Conservation (phyloP, 2,888 invertebrate genomes). For the Dorcus parallelipipedus region DNA sequence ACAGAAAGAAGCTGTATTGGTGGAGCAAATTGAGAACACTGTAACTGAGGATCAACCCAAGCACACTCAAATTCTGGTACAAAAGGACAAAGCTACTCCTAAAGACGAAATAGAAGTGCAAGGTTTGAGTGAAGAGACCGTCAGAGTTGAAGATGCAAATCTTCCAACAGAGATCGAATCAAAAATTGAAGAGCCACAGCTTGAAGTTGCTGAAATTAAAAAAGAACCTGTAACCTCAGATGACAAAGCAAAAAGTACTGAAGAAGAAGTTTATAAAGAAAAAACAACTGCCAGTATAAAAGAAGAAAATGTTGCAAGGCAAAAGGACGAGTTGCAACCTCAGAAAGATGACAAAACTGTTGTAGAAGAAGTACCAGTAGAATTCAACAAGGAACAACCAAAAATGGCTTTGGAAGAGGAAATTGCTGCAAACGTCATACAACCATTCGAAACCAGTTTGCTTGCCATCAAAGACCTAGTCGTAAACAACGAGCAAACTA, state of each 20-base stretch:
- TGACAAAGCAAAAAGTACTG: neutral
- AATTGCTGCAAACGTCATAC: no score
- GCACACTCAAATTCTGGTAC: neutral
- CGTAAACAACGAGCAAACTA: no score
- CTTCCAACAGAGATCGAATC: neutral
- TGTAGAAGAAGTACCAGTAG: neutral
- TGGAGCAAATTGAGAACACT: no score
- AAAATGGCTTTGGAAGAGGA: slow-evolving; percentile 11
- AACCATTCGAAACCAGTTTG: no score
- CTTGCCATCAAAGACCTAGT: no score
- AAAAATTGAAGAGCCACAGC: slow-evolving; percentile 1
- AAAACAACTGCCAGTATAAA: neutral
- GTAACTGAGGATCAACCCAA: no score
- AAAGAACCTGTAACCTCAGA: neutral
- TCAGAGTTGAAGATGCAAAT: neutral
- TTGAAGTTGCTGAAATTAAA: slow-evolving; percentile 3
- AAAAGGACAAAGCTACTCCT: neutral
- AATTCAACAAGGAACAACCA: slow-evolving; percentile 2
- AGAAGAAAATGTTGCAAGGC: neutral
- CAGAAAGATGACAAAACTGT: neutral
- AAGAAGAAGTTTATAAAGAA: neutral
- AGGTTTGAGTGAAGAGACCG: neutral
- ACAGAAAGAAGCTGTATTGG: no score
- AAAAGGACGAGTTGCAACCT: neutral
- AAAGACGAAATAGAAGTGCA: neutral